Percentiles rank a stretch among this genome's conserved stretches.
Conservation (phyloP, 2,888 invertebrate species). For the Chrysolina oricalcia region DNA sequence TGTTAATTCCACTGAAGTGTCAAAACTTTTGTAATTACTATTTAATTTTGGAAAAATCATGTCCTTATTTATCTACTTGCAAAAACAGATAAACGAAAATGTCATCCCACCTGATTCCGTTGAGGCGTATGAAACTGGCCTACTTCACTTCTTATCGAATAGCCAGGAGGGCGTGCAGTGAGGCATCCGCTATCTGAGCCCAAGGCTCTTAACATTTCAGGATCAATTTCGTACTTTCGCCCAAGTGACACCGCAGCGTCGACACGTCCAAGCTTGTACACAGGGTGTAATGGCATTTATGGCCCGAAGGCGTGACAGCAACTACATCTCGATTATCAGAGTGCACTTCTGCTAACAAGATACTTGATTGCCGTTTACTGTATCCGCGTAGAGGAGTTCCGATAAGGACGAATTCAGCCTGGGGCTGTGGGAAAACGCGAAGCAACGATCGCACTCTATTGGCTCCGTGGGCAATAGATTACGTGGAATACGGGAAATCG, state of each 20-base stretch:
- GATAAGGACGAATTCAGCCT: background rate
- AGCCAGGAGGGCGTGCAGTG: background rate
- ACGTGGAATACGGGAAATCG: background rate
- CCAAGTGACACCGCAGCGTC: background rate
- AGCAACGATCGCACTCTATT: background rate
- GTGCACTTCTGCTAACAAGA: constrained; percentile 15
- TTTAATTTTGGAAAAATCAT: no score
- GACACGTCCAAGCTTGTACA: constrained; percentile 8
- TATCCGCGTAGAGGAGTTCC: background rate
- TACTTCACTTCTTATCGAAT: background rate
- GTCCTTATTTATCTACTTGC: no score
- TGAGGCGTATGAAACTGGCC: background rate
- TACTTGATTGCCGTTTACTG: constrained; percentile 5
- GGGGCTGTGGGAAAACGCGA: background rate
- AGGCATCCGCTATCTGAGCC: background rate
- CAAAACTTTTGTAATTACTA: no score
- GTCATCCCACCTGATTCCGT: background rate
- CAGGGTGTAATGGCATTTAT: constrained; percentile 16
- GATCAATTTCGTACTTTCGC: constrained; percentile 8
- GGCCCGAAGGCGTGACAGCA: background rate
- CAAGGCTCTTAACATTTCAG: constrained; percentile 4
- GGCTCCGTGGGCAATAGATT: background rate
- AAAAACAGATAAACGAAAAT: background rate
- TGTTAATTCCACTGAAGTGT: no score
- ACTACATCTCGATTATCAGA: constrained; percentile 2